Evolutionary conservation across 2,888 invertebrate species (phyloP), one percentile per base, ranked within the genome.

Genomic region (Tipula confusa): DNA sequence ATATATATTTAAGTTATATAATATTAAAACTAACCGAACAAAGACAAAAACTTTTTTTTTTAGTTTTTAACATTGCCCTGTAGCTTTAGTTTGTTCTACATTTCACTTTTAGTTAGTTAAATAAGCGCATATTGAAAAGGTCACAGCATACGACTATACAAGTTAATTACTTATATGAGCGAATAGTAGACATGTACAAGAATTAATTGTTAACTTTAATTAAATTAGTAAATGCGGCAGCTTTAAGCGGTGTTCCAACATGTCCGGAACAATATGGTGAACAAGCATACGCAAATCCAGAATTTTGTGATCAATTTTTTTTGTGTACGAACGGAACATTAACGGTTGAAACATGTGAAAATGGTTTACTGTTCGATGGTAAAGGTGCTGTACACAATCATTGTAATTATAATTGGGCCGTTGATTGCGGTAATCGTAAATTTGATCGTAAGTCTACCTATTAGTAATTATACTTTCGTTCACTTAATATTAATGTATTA

Each of bases 321-420:
- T 92, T 97, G 48, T 98, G 97, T 89, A 95, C 94, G 85, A 97
- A 97, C 88, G 97, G 97, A 80, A 96, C 96, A 1, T 89, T 97
- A 87, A 96, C 96, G 1, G 93, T 96, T 86, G 97, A 97, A 88
- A 95, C 94, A 31, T 98, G 97, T 87, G 97, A 96, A 88, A 97
- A 98, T 87, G 97, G 97, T 3, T 92, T 98, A 33, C 91, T 97
- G 79, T 97, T 96, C 88, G 97, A 97, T 88, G 97, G 97, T 84
- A 96, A 96, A 87, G 97, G 97, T 1, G 93, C 93, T 24, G 95
- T 96, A 0, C 94, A 97, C 91, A 94, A 97, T 89, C 96, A 97
- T 90, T 98, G 97, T 92, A 97, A 97, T 91, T 97, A 97, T 90
- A 91, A 96, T 90, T 97, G 97, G 97, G 97, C 95, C 11, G 97